These are phyloP conservation scores for Peromyscus maniculatus DNA, from an alignment of 2,113 vertebrate species.

Conservation along the genomic window DNA sequence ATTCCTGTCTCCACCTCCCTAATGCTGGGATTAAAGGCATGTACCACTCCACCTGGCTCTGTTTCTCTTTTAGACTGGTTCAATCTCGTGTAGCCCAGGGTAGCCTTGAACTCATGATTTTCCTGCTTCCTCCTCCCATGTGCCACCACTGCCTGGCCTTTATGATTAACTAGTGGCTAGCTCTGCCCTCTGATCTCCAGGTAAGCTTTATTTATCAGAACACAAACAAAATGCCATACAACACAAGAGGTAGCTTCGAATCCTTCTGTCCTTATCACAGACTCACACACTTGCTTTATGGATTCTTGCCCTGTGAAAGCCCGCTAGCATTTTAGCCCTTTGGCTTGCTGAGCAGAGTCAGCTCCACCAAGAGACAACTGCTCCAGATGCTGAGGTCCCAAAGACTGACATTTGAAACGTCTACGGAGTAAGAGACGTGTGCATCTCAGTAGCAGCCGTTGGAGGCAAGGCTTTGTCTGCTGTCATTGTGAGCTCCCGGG, in stretches of 20 bases:
- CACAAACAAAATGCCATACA: no score
- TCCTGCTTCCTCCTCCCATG: no score
- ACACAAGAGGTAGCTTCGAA: neutral
- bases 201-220: no score
- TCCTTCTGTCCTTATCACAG: neutral
- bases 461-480: neutral
- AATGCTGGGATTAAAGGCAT: no score
- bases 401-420: neutral
- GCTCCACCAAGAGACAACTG: neutral
- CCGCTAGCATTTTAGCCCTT: constrained; percentile 33
- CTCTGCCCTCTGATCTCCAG: no score
- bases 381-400: neutral
- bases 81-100: no score
- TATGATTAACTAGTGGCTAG: no score
- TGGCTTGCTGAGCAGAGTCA: neutral
- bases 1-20: no score
- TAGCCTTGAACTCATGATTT: no score
- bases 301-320: constrained; percentile 1
- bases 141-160: no score
- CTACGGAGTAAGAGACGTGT: constrained; percentile 22
- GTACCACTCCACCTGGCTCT: no score
- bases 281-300: neutral
- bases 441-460: neutral
- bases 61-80: no score
- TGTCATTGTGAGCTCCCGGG: neutral